A percentile compares a stretch with the other conserved stretches of the same genome.
These are phyloP conservation scores for Leucophora obtusa DNA, from an alignment of 2,888 invertebrate species.

Conservation along the genomic window DNA sequence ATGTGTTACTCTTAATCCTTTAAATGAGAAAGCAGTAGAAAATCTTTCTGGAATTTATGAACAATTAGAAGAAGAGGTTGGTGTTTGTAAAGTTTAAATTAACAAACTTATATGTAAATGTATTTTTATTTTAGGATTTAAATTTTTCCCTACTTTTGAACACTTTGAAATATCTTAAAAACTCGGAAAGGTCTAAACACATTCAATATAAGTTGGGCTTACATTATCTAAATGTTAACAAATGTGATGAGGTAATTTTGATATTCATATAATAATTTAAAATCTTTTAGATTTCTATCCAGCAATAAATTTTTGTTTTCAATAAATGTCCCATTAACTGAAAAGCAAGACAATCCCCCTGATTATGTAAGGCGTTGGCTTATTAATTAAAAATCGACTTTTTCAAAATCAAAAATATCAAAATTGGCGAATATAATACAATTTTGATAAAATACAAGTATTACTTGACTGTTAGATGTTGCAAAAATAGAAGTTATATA, in stretches of 20 bases:
- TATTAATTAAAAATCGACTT: no score
- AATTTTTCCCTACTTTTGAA: constrained; percentile 74
- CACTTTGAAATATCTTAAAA: constrained; percentile 79
- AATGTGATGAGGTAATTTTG: constrained; percentile 81
- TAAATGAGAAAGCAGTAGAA: constrained; percentile 84
- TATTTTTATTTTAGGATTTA: constrained; percentile 66
- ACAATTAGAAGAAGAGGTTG: constrained; percentile 83
- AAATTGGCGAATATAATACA: no score
- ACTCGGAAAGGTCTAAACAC: constrained; percentile 82
- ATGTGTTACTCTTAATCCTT: constrained; percentile 86
- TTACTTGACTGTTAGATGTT: no score
- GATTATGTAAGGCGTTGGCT: no score
- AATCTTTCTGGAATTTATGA: constrained; percentile 88
- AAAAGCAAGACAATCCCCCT: no score
- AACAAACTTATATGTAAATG: not conserved
- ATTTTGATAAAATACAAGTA: no score
- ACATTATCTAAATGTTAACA: constrained; percentile 86
- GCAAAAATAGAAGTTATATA: no score
- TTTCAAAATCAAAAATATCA: no score
- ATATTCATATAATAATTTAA: not conserved
- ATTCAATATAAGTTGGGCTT: constrained; percentile 91
- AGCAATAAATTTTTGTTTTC: constrained; percentile 29
- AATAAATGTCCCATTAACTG: constrained; percentile 1
- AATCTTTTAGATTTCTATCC: no score
- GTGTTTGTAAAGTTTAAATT: not conserved